These are phyloP conservation scores for Siniperca chuatsi DNA, from an alignment of 2,113 vertebrate species.

Conservation along the genomic window DNA sequence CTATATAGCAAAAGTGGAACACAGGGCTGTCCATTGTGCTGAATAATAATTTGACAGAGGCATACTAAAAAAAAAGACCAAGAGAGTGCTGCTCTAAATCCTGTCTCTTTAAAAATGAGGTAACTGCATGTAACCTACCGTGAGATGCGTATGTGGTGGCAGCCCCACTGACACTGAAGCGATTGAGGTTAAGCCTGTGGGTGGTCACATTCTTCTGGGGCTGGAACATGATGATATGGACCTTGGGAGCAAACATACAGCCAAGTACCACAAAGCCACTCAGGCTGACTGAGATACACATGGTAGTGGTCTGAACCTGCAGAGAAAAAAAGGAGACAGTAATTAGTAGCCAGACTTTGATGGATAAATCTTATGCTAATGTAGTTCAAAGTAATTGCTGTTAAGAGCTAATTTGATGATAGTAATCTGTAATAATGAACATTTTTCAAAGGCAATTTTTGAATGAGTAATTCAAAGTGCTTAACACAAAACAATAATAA, in stretches of 20 bases:
- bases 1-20: not conserved
- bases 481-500: constrained; percentile 2
- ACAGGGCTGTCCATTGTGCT: not conserved
- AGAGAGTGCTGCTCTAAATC: not conserved
- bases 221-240: constrained; percentile 98
- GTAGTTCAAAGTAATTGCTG: constrained; percentile 10
- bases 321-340: constrained; percentile 33
- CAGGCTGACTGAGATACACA: constrained; percentile 99
- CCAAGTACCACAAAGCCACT: constrained; percentile 98
- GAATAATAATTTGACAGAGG: constrained; percentile 13
- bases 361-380: constrained; percentile 51
- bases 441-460: constrained; percentile 13
- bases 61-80: constrained; percentile 3
- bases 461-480: constrained; percentile 10
- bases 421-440: constrained; percentile 56
- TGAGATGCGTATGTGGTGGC: constrained; percentile 92
- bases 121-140: constrained; percentile 85
- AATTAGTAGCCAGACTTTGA: constrained; percentile 46
- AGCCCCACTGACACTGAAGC: constrained; percentile 96
- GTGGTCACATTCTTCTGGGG: constrained; percentile 99
- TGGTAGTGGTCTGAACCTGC: constrained; percentile 98
- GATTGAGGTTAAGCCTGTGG: constrained; percentile 95
- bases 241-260: constrained; percentile 97
- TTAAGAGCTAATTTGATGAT: constrained; percentile 50
- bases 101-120: constrained; percentile 42